These are phyloP conservation scores for Polydrusus pterygomalis DNA, from an alignment of 2,888 invertebrate species.

Conservation along the genomic window DNA sequence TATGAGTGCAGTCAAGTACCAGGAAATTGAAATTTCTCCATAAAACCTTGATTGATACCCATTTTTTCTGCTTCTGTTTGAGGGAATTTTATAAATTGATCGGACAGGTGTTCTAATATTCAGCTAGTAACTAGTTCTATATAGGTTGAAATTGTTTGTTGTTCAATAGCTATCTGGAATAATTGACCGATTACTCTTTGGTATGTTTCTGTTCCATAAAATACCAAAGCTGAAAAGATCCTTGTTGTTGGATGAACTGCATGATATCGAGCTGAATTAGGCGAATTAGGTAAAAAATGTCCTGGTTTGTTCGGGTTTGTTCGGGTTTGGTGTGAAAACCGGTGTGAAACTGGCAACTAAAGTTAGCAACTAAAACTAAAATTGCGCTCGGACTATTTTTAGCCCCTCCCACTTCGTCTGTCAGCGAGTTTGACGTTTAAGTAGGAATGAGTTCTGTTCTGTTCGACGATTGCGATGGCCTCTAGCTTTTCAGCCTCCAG, in stretches of 20 bases:
- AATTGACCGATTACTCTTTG: not conserved
- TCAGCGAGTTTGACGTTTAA: too few relatives aligned
- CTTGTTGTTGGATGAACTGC: not conserved
- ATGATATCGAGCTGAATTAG: too few relatives aligned
- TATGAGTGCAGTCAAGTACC: not conserved
- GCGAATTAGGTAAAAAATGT: too few relatives aligned
- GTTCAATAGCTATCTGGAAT: not conserved
- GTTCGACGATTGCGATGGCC: too few relatives aligned
- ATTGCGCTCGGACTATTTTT: too few relatives aligned
- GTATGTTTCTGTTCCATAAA: not conserved
- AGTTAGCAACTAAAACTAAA: too few relatives aligned
- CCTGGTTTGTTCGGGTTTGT: too few relatives aligned
- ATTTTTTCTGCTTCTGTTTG: not conserved
- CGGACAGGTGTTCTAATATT: not conserved
- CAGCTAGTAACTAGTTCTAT: not conserved
- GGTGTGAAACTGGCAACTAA: too few relatives aligned
- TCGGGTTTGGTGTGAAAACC: too few relatives aligned
- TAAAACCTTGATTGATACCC: not conserved
- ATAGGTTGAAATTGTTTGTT: not conserved
- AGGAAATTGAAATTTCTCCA: not conserved
- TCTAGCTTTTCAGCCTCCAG: too few relatives aligned
- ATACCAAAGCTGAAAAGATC: not conserved
- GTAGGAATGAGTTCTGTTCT: too few relatives aligned
- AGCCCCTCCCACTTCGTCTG: too few relatives aligned
- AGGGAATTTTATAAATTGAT: not conserved